Evolutionary conservation across 2,113 vertebrate species (phyloP).

Genomic region (Micromys minutus): DNA sequence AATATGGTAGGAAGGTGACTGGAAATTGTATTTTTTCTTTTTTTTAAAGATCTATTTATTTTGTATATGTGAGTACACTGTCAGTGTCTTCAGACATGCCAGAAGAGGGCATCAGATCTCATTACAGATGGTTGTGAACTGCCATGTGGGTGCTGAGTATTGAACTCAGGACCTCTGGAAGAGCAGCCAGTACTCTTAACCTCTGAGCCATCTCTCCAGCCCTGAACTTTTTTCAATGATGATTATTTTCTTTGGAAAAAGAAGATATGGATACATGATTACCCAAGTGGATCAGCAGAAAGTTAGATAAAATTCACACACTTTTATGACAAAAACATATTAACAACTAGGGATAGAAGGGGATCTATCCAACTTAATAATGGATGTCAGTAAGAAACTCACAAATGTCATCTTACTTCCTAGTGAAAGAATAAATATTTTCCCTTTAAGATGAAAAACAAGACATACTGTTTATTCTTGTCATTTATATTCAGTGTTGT

Average conservation of each 20-base stretch:
- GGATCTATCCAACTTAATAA: slow-evolving; percentile 1
- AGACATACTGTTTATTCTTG: slow-evolving; percentile 18
- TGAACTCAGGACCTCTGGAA: no score
- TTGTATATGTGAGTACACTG: no score
- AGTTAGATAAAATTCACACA: slow-evolving; percentile 15
- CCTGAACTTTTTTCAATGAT: slow-evolving; percentile 40
- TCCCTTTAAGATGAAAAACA: not conserved
- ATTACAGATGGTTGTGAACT: no score
- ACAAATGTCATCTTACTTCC: not conserved
- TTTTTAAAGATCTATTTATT: no score
- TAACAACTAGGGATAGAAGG: slow-evolving; percentile 17
- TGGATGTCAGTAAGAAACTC: slow-evolving; percentile 9
- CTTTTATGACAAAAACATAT: slow-evolving; percentile 25
- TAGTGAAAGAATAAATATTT: not conserved
- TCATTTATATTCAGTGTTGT: slow-evolving; percentile 32
- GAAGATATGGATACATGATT: not conserved
- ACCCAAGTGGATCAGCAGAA: slow-evolving; percentile 18
- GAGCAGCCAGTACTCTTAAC: no score
- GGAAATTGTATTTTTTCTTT: no score
- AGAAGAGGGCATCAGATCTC: no score
- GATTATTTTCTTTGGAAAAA: slow-evolving; percentile 30
- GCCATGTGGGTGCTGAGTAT: no score
- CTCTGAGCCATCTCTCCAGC: no score
- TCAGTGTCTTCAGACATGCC: no score
- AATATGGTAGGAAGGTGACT: not conserved